Conservation (phyloP, 2,113 vertebrate species). For the Trematocara nigrifrons region DNA sequence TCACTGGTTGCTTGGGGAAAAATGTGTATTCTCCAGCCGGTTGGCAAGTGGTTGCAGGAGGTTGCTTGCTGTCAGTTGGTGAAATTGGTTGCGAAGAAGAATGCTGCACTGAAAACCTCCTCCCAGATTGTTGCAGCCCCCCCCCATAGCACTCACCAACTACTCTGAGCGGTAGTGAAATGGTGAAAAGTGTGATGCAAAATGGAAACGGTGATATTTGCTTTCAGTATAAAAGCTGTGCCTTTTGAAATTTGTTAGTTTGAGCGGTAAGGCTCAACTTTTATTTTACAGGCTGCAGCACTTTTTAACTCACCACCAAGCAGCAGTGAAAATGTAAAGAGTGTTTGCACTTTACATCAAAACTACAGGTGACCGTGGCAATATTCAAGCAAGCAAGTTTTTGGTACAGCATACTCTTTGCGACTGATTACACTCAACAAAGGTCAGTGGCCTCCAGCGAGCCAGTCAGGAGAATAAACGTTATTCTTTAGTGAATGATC, state of each 20-base stretch:
- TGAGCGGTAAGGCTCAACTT: background rate
- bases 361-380: background rate
- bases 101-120: background rate
- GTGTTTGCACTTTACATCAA: background rate
- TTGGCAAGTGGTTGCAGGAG: background rate
- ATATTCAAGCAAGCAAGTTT: background rate
- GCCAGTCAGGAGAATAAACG: background rate
- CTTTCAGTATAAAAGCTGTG: background rate
- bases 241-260: background rate
- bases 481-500: background rate
- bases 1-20: background rate
- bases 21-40: background rate
- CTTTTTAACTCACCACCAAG: background rate
- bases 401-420: background rate
- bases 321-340: background rate
- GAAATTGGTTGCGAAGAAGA: background rate
- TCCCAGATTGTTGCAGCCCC: background rate
- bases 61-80: background rate
- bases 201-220: background rate
- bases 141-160: background rate
- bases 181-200: background rate
- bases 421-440: background rate
- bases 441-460: background rate
- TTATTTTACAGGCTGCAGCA: background rate
- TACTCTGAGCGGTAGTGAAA: background rate